A percentile compares a stretch with the other conserved stretches of the same genome.
Evolutionary conservation across 2,797 vertebrate species (phyloP).

Genomic region (Amblyopsis hoosieri): DNA sequence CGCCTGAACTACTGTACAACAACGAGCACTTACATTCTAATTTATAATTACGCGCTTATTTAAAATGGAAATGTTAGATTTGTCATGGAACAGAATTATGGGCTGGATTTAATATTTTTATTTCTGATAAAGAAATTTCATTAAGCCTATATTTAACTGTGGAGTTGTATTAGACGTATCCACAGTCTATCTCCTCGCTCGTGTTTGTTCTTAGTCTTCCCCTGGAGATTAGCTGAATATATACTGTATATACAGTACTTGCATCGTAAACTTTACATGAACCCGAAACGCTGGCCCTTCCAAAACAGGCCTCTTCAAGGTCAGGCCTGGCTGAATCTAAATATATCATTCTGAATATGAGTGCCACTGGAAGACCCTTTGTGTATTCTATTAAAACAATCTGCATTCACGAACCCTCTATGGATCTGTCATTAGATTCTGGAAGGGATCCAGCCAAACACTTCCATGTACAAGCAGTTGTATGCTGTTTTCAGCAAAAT

Average conservation of each 20-base stretch:
- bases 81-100: conserved; percentile 7
- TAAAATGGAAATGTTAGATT: conserved; percentile 18
- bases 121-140: conserved; percentile 12
- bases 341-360: conserved; percentile 52
- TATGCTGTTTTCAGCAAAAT: conserved; percentile 77
- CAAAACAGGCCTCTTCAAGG: conserved; percentile 67
- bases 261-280: conserved; percentile 70
- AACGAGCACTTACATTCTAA: conserved; percentile 33
- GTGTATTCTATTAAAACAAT: conserved; percentile 77
- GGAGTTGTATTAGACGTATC: neutral
- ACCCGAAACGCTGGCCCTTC: conserved; percentile 63
- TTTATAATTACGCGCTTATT: conserved; percentile 25
- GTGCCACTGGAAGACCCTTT: conserved; percentile 61
- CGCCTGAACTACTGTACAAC: neutral
- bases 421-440: conserved; percentile 79
- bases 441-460: conserved; percentile 73
- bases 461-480: conserved; percentile 78
- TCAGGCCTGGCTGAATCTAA: conserved; percentile 27
- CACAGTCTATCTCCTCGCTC: conserved; percentile 19
- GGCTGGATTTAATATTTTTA: conserved; percentile 10
- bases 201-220: conserved; percentile 24
- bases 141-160: conserved; percentile 3
- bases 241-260: conserved; percentile 41
- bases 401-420: conserved; percentile 69
- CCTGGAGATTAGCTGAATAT: conserved; percentile 38